phyloP scores from a whole-genome alignment of 2,888 invertebrate genomes.

The Euphydryas editha region DNA sequence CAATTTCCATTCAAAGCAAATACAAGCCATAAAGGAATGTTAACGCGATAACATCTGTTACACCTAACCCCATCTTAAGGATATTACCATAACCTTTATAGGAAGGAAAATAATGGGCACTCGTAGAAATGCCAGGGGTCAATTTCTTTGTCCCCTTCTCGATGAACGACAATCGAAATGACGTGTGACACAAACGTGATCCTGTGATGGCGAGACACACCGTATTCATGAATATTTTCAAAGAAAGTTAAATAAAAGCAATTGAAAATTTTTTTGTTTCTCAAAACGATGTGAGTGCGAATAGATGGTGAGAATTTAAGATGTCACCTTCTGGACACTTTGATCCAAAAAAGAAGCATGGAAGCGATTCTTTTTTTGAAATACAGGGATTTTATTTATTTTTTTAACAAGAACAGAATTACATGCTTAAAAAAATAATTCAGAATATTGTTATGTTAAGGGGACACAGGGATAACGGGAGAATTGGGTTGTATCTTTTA shows the following conservation, averaged over 20 bases:
- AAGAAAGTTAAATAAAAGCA: neutral
- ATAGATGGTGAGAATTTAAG: too few species aligned
- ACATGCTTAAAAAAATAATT: too few species aligned
- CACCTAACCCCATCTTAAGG: slow-evolving; percentile 68
- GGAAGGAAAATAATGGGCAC: slow-evolving; percentile 73
- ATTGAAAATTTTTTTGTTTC: neutral
- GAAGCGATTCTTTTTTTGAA: too few species aligned
- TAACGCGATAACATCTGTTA: slow-evolving; percentile 68
- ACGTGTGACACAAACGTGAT: slow-evolving; percentile 79
- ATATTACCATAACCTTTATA: slow-evolving; percentile 80
- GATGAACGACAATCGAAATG: slow-evolving; percentile 82
- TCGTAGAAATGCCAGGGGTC: slow-evolving; percentile 59
- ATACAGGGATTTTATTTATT: too few species aligned
- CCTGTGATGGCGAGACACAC: slow-evolving; percentile 43
- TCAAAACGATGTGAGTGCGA: too few species aligned
- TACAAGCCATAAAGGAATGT: slow-evolving; percentile 48
- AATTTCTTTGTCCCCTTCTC: slow-evolving; percentile 59
- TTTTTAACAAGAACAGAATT: too few species aligned
- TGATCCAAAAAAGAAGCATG: too few species aligned
- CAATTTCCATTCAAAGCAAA: neutral
- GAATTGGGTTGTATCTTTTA: too few species aligned
- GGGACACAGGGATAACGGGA: too few species aligned
- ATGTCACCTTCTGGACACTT: too few species aligned
- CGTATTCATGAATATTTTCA: slow-evolving; percentile 18
- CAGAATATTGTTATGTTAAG: too few species aligned